Base-by-base conservation (phyloP, 2,113 vertebrate species). In the Pyrgilauda ruficollis region DNA sequence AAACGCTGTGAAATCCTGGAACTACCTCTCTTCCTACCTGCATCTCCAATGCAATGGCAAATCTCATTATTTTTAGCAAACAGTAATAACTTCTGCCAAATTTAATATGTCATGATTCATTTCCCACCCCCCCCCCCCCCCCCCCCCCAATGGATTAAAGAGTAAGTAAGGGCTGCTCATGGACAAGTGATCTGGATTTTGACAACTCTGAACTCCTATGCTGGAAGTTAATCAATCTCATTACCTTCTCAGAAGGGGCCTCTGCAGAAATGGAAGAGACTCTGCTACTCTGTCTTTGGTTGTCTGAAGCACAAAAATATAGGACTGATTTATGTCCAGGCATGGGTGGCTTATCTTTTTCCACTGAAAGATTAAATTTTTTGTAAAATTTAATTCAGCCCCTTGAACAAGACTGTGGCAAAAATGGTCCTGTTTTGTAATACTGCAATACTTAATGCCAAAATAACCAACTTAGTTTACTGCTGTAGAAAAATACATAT, bases 41-140 rank as follows among this genome's bases (percentile, higher is more conserved):
- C 11, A 19, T 37, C 59, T 92, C 27, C 55, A 80, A 21, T 39
- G 16, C 15, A 49, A 75, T 53, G 58, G 23, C 12, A 90, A 80
- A 44, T 79, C 20, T 50, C 2, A 47, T 15, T 58, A 31, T 53
- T 63, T 91, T 84, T 79, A 68, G 31, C 16, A 58, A 83, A 79
- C 86, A 73, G 2, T 66, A 69, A 10, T 85, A 72, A 76, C 28
- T 46, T 79, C 15, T 56, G 15, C 15, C 28, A 62, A 69, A 55
- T 62, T 41, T 56, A 83, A 59, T 31, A 59, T 31, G 17, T 15
- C 15, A 37, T 13, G 31, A 28, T 62, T 53, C 9, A 15, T 55
- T 41, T 12, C 8, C 4, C 1, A 7, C 6, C 23, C 18, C 19
- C 20, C 4, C 1, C 8, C 7, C 17, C 18, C 19, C 20, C 9